Evolutionary conservation across 1,140 invertebrate species (phyloP).

Genomic region (Penaeus vannamei): DNA sequence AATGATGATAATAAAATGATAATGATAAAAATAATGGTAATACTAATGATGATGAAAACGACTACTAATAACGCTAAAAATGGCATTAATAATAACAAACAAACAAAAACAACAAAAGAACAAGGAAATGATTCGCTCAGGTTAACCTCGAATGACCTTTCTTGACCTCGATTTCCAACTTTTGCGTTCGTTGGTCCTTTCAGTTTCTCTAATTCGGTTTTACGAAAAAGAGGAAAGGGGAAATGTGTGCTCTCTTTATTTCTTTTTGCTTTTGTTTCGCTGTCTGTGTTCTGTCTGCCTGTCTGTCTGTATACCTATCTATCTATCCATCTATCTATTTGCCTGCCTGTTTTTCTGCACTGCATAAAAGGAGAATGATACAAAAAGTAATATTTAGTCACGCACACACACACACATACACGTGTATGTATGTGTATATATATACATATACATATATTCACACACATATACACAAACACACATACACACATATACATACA

Average conservation of each 20-base stretch:
- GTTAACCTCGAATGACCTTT: too few species aligned
- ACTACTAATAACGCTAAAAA: too few species aligned
- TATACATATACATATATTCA: background rate
- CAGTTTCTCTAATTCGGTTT: background rate
- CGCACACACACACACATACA: background rate
- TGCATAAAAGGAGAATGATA: background rate
- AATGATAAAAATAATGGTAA: too few species aligned
- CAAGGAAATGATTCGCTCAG: too few species aligned
- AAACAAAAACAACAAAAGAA: too few species aligned
- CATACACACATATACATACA: background rate
- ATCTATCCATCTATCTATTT: background rate
- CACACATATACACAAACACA: slow-evolving; percentile 22
- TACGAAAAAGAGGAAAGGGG: background rate
- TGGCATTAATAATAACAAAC: too few species aligned
- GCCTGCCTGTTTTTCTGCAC: background rate
- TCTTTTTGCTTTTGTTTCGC: background rate
- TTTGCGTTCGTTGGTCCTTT: too few species aligned
- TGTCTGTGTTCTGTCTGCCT: background rate
- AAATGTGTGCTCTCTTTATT: background rate
- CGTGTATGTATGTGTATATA: background rate
- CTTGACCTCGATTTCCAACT: too few species aligned
- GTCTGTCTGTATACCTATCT: background rate
- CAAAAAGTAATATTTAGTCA: background rate
- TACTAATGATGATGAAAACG: too few species aligned
- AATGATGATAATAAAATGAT: too few species aligned